phyloP scores from a whole-genome alignment of 2,797 vertebrate genomes.

The Morelia viridis region DNA sequence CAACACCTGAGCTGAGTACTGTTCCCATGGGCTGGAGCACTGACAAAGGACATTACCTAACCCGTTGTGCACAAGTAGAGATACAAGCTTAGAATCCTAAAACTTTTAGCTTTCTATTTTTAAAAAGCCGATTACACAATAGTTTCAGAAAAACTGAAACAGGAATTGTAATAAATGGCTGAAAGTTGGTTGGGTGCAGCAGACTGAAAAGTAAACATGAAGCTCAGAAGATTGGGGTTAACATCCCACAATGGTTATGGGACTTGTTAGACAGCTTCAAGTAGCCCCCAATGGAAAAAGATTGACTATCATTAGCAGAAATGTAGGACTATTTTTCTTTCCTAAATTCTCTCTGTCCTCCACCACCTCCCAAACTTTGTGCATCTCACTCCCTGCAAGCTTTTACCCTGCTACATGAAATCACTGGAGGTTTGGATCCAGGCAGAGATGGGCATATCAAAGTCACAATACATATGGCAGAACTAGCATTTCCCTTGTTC shows the following conservation, averaged over 20 bases:
- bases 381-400: not conserved
- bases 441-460: not conserved
- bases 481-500: no score
- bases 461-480: not conserved
- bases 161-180: not conserved
- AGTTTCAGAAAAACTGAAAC: not conserved
- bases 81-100: not conserved
- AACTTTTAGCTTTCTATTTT: not conserved
- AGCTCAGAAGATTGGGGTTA: not conserved
- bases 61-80: not conserved
- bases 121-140: not conserved
- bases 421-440: not conserved
- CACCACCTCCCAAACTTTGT: no score
- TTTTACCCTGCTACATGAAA: not conserved
- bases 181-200: not conserved
- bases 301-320: not conserved
- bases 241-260: not conserved
- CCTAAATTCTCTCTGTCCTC: not conserved
- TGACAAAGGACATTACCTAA: not conserved
- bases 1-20: not conserved
- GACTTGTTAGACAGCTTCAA: not conserved
- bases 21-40: not conserved
- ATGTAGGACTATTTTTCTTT: not conserved
- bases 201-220: not conserved
- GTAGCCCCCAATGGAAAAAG: not conserved